Evolutionary conservation across 2,113 vertebrate species (phyloP).

Genomic region (Quiscalus mexicanus): DNA sequence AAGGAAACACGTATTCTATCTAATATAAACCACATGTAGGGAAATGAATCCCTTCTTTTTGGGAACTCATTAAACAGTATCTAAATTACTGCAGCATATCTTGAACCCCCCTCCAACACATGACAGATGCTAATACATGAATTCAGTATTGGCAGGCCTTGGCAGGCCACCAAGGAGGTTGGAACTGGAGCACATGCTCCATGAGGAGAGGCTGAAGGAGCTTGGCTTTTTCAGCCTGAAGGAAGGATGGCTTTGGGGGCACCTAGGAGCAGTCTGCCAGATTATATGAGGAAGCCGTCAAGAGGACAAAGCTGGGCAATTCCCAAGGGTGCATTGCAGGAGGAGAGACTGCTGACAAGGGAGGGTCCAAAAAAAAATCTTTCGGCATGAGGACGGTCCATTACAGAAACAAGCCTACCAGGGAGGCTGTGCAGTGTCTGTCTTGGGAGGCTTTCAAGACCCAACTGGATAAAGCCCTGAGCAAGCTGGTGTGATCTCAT

Average conservation of each 20-base stretch:
- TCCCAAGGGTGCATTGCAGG: background rate
- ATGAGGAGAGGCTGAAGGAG: background rate
- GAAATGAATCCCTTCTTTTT: background rate
- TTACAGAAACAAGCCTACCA: background rate
- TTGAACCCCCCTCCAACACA: background rate
- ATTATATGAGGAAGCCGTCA: background rate
- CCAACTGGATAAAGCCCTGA: background rate
- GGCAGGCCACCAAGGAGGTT: background rate
- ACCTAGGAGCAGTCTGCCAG: background rate
- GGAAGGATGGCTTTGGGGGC: background rate
- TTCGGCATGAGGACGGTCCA: background rate
- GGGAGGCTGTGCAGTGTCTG: background rate
- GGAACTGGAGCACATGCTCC: background rate
- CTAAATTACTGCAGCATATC: background rate
- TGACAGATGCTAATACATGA: fast-evolving
- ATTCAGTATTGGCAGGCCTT: too few relatives aligned
- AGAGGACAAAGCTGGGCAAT: background rate
- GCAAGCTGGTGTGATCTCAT: background rate
- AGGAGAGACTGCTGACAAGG: background rate
- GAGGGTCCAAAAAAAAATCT: background rate
- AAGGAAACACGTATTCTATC: fast-evolving
- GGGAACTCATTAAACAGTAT: background rate
- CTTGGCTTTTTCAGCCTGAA: background rate
- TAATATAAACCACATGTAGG: background rate
- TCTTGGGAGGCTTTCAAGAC: background rate